Evolutionary conservation across 1,140 invertebrate genomes (phyloP).

Genomic region (Lasioglossum baleicum): DNA sequence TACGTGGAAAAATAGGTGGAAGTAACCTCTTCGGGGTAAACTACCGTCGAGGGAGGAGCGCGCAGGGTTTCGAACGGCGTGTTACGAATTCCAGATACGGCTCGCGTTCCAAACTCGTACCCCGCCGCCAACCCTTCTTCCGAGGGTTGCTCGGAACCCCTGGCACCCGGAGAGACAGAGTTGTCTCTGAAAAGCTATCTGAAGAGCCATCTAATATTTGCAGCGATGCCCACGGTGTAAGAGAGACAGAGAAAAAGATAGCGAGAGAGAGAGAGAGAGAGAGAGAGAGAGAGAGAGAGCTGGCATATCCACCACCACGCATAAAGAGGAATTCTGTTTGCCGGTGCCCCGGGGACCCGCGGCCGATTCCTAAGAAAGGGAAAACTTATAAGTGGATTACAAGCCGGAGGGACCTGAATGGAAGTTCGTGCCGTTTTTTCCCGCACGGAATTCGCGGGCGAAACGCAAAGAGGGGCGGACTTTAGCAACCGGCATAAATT

Average conservation of each 20-base stretch:
- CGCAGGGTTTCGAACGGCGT: slow-evolving; percentile 30
- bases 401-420: background rate
- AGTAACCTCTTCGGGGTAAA: slow-evolving; percentile 49
- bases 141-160: no score
- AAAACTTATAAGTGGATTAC: slow-evolving; percentile 38
- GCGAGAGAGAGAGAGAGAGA: no score
- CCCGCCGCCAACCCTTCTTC: background rate
- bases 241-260: no score
- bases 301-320: no score
- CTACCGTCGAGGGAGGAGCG: slow-evolving; percentile 33
- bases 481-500: slow-evolving; percentile 24
- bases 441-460: background rate
- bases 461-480: background rate
- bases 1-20: slow-evolving; percentile 12
- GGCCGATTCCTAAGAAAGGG: slow-evolving; percentile 21
- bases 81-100: slow-evolving; percentile 49
- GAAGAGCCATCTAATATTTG: slow-evolving; percentile 41
- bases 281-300: no score
- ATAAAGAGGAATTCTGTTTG: slow-evolving; percentile 45
- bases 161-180: background rate
- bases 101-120: background rate
- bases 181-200: slow-evolving; percentile 44
- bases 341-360: background rate
- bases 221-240: background rate
- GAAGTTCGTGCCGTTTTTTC: slow-evolving; percentile 5